Evolutionary conservation across 1,140 invertebrate genomes (phyloP).

Genomic region (Proales similis): DNA sequence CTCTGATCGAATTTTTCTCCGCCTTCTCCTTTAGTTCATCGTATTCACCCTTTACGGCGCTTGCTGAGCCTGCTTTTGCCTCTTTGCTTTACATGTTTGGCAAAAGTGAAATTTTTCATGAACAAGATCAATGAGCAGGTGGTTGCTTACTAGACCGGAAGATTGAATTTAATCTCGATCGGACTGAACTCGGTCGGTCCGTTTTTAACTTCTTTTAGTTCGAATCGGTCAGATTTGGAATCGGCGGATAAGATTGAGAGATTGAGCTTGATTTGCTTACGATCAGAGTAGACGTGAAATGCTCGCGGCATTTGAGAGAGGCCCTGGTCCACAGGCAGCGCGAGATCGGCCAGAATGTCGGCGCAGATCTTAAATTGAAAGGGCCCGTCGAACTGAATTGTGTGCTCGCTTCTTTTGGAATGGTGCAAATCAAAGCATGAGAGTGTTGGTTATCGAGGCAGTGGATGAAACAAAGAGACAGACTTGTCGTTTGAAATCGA

Average conservation of each 20-base stretch:
- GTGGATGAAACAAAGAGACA: no score
- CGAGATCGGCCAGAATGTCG: conserved; percentile 1
- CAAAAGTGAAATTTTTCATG: no score
- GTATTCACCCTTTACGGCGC: not conserved
- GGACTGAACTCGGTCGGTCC: no score
- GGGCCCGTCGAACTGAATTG: conserved; percentile 16
- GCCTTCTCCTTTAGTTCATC: conserved; percentile 4
- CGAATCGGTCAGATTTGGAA: not conserved
- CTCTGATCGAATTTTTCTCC: conserved; percentile 4
- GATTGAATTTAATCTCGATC: no score
- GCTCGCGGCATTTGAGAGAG: no score
- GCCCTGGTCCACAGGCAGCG: not conserved
- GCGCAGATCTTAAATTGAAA: conserved; percentile 21
- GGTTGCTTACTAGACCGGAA: no score
- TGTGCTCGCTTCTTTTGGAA: conserved; percentile 22
- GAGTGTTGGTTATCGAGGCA: not conserved
- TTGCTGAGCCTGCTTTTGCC: not conserved
- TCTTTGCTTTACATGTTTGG: no score
- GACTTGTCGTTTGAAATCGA: conserved; percentile 18
- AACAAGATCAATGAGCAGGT: no score
- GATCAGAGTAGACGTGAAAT: not conserved
- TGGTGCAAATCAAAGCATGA: not conserved
- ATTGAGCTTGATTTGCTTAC: not conserved
- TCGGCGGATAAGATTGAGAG: not conserved
- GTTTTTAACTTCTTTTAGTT: not conserved